Conservation (phyloP, 64 coral and sea anemone genomes). For the Acropora yongei region DNA sequence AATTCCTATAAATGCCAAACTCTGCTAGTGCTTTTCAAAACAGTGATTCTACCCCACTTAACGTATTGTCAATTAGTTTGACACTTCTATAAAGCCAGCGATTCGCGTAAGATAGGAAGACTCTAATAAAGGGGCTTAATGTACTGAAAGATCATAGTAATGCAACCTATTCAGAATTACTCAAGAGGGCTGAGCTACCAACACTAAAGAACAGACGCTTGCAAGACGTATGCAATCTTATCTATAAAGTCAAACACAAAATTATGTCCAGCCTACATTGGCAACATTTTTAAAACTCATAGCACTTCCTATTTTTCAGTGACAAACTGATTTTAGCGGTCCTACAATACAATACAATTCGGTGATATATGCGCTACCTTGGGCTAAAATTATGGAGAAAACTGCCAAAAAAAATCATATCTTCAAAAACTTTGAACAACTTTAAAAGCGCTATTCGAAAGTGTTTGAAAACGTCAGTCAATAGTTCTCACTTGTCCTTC, state of each 20-base stretch:
- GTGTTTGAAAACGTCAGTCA: too few species aligned
- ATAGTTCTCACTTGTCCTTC: too few species aligned
- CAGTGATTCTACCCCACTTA: constrained; percentile 34
- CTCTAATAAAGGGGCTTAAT: constrained; percentile 13
- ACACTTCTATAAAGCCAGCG: constrained; percentile 39
- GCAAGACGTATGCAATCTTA: neutral
- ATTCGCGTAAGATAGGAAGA: neutral
- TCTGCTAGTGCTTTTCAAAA: constrained; percentile 27
- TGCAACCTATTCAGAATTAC: neutral
- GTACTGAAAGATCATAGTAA: neutral
- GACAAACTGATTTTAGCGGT: too few species aligned
- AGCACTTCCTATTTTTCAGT: too few species aligned
- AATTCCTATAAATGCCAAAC: constrained; percentile 30
- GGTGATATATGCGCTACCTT: too few species aligned
- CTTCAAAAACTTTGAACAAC: too few species aligned
- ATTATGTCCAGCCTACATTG: neutral
- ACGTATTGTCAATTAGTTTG: constrained; percentile 48
- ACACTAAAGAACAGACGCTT: neutral
- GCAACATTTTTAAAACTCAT: too few species aligned
- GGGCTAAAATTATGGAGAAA: too few species aligned
- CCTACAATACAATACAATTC: too few species aligned
- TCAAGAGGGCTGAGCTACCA: neutral
- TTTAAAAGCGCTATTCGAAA: too few species aligned
- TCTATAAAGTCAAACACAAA: neutral
- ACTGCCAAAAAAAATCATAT: too few species aligned